Evolutionary conservation across 2,797 vertebrate species (phyloP), one percentile per base, ranked within the genome.

Genomic region (Amniataba percoides): DNA sequence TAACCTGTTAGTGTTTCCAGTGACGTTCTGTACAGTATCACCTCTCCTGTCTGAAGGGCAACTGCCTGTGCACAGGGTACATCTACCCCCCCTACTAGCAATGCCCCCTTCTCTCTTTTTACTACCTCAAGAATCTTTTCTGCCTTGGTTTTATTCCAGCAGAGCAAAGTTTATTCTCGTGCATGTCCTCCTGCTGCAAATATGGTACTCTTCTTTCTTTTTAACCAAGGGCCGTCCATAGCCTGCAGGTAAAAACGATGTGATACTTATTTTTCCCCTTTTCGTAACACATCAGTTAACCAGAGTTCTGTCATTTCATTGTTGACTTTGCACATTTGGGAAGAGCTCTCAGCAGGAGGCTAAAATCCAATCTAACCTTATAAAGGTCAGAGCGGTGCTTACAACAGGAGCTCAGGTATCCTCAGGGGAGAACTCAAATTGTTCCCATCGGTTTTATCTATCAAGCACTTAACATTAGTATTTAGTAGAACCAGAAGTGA

Each of bases 31-130:
- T 31, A 78, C 40, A 74, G 59, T 77, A 56, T 83, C 34, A 45
- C 8, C 52, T 80, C 55, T 55, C 75, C 51, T 42, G 25, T 55
- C 62, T 51, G 58, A 86, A 80, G 70, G 69, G 23, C 70, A 82
- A 21, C 9, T 15, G 71, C 53, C 53, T 67, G 60, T 71, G 60
- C 39, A 71, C 52, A 55, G 39, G 19, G 52, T 25, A n/a, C 15
- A 25, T 15, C 63, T 36, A n/a, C 4, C 13, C 16, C 21, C n/a
- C 4, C 19, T 31, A 40, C 14, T 6, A 53, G 11, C 43, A 60
- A 31, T 25, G 21, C 7, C 14, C 43, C 62, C 53, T 25, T 45
- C 43, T 8, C 2, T 2, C 34, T 11, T 68, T 60, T 13, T 40
- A n/a, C 31, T 34, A 19, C 64, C 69, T 58, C 49, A 53, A 48